phyloP scores from a whole-genome alignment of 2,113 vertebrate genomes.

The Dromaius novaehollandiae region DNA sequence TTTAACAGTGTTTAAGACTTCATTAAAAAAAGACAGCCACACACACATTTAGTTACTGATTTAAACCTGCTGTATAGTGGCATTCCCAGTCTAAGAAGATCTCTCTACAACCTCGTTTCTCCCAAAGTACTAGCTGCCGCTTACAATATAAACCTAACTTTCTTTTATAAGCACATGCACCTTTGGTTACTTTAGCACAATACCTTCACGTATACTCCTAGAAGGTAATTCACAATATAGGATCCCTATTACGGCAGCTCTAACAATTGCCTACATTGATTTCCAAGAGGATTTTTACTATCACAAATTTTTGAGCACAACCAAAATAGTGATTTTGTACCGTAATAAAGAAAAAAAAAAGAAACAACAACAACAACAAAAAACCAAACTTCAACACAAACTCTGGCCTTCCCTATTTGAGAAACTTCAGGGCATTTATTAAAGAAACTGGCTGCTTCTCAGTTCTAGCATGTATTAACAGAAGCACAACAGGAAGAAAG shows the following conservation, averaged over 20 bases:
- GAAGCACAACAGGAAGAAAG: accelerated
- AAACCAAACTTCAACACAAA: too few relatives aligned
- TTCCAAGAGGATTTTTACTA: background rate
- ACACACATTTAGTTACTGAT: background rate
- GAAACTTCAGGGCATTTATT: background rate
- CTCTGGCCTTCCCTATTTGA: too few relatives aligned
- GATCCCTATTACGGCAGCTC: background rate
- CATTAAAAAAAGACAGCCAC: background rate
- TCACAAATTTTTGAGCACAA: background rate
- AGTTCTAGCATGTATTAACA: accelerated
- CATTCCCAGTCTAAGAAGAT: background rate
- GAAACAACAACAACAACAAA: background rate
- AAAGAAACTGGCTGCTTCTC: background rate
- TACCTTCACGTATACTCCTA: background rate
- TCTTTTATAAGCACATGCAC: accelerated
- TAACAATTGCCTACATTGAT: background rate
- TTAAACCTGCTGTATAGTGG: background rate
- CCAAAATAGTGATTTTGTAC: background rate
- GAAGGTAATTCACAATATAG: background rate
- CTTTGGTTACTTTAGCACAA: background rate
- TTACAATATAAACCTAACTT: background rate
- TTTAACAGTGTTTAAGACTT: background rate
- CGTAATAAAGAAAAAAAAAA: too few relatives aligned
- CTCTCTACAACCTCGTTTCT: background rate
- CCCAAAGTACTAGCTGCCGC: background rate